Evolutionary conservation across 2,797 vertebrate species (phyloP).

Genomic region (Potorous gilbertii): DNA sequence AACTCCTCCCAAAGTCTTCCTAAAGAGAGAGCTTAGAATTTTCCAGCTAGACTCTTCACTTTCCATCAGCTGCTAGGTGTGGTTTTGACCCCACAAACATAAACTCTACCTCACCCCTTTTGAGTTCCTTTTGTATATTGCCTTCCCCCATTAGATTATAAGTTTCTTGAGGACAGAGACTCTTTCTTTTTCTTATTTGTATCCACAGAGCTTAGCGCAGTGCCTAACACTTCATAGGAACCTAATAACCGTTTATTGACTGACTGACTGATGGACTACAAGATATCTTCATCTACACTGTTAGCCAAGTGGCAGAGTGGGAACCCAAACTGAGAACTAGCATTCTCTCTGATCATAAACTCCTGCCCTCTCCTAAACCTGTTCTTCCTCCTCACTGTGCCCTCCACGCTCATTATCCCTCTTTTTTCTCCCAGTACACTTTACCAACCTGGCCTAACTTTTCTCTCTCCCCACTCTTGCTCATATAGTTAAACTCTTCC

Average conservation of each 20-base stretch:
- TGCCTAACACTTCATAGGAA: too few relatives aligned
- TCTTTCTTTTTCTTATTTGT: neutral
- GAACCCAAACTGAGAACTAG: neutral
- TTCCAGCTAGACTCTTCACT: neutral
- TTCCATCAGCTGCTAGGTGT: neutral
- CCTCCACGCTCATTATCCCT: fast-evolving
- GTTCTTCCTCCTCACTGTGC: neutral
- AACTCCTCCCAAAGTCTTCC: too few relatives aligned
- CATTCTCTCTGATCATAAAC: neutral
- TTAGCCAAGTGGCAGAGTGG: neutral
- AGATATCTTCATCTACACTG: neutral
- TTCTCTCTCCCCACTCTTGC: neutral
- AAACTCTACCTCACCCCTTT: neutral
- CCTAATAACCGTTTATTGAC: neutral
- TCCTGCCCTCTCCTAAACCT: neutral
- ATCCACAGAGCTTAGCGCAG: neutral
- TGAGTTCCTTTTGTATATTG: neutral
- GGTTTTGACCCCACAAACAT: conserved; percentile 1
- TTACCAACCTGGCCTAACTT: neutral
- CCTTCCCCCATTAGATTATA: neutral
- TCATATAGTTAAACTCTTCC: neutral
- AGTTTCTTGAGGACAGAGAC: neutral
- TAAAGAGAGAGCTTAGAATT: neutral
- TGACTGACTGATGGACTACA: neutral
- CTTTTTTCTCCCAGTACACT: neutral